Base-by-base conservation (phyloP, 2,888 invertebrate genomes). In the Drosophila melanocephala region DNA sequence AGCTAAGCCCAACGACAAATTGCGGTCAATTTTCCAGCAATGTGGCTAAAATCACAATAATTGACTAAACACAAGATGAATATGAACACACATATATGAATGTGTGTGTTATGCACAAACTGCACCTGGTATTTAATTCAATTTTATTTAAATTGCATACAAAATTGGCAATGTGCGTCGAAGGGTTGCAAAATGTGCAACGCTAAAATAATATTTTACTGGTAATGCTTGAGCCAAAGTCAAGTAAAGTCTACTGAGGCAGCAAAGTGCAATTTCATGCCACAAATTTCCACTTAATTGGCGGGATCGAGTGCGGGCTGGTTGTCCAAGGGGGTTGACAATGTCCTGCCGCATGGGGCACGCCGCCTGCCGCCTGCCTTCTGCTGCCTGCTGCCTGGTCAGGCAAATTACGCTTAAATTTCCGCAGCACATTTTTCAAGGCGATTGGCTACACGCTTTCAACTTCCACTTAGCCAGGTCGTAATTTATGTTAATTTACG, bases 241-340 rank as follows among this genome's bases (percentile, higher is more conserved):
- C 26, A 26, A 57, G 30, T 53, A 52, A 50, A 53, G 42, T 35
- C 16, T 26, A 26, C 47, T 47, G 9, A 47, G 26, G 71, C 39
- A 68, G 75, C 72, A 71, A 74, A 76, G 73, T 79, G 77, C 79
- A 84, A 89, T 84, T 87, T 87, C 78, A 79, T 79, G 79, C 83
- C 87, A 84, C 86, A 88, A 87, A 84, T 89, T 89, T 87, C 89
- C 87, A 84, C 81, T 87, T 87, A 87, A 87, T 87, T 89, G 87
- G 89, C 75, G 77, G 55, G 56, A 50, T 47, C 16, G 9, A 16
- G 5, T 16, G 9, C 61, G 30, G 56, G n/a, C 37, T 12, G 26
- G 7, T 39, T 44, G 32, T 26, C 37, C 30, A n/a, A 26, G n/a
- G 26, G 30, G 50, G 19, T n/a, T 22, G n/a, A 51, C 12, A 10